phyloP scores from a whole-genome alignment of 2,888 invertebrate genomes.

The Drosophila monieri region DNA sequence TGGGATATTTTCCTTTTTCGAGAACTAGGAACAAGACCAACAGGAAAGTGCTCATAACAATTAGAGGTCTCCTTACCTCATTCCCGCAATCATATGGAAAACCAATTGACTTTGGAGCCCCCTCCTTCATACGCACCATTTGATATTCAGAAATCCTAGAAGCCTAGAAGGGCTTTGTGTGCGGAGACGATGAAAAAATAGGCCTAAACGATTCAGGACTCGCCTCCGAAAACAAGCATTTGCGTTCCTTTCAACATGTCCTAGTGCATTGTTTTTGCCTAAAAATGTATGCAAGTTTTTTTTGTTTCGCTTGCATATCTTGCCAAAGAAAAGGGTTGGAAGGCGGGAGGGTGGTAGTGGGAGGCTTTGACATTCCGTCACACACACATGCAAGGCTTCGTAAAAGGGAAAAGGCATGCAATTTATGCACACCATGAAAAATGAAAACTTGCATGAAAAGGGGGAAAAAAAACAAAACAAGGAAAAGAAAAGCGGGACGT shows the following conservation, averaged over 20 bases:
- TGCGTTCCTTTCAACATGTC: conserved; percentile 74
- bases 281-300: conserved; percentile 56
- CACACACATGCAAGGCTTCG: conserved; percentile 22
- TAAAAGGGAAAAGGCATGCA: conserved; percentile 57
- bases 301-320: conserved; percentile 18
- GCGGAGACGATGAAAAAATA: background rate
- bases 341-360: background rate
- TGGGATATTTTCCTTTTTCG: conserved; percentile 35
- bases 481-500: background rate
- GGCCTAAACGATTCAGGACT: conserved; percentile 47
- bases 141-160: conserved; percentile 26
- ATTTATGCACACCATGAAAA: conserved; percentile 69
- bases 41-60: conserved; percentile 68
- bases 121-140: conserved; percentile 56
- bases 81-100: conserved; percentile 1
- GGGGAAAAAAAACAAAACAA: background rate
- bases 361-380: conserved; percentile 59
- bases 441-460: conserved; percentile 65
- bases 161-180: background rate
- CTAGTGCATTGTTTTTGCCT: conserved; percentile 65
- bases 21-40: conserved; percentile 63
- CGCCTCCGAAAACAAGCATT: conserved; percentile 35
- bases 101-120: conserved; percentile 19
- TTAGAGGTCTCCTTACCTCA: conserved; percentile 39
- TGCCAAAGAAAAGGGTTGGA: background rate